Base-by-base conservation (phyloP, 2,888 invertebrate species). In the Hylaea fasciaria region DNA sequence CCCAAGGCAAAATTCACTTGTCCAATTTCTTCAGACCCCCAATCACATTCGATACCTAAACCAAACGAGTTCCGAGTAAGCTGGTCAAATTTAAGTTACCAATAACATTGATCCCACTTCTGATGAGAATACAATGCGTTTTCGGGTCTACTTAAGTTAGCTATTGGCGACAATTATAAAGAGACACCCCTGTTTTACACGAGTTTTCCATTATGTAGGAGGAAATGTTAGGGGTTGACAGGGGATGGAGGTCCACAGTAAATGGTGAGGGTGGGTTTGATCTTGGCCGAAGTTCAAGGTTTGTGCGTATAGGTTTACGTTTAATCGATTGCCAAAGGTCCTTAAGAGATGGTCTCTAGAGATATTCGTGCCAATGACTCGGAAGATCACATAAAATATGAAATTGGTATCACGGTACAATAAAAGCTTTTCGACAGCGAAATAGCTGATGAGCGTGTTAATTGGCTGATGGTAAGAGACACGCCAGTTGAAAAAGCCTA, bases 221-320 rank as follows among this genome's bases (percentile, higher is more conserved):
- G 52, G 56, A 62, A 62, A 56, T 51, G 47, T 51, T 37, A 28
- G 29, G 39, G 47, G 43, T 17, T 11, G 22, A 14, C 13, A 41
- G 56, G 29, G 22, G 51, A 52, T 28, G 56, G 56, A 47, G 61
- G 22, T 52, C 61, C 52, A 40, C 44, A 17, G 45, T 53, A 48
- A 62, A 56, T 62, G 61, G 61, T 12, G 41, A 35, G 61, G 61
- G 61, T 44, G 47, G 32, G 56, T 59, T 37, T 55, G 60, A 50
- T 60, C 60, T 60, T 55, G 54, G 46, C 41, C 47, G 41, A 51
- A 62, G 61, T 62, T 62, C 61, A 62, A 62, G 61, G 61, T 62
- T 62, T 46, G 14, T 41, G 35, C 12, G 45, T 60, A 53, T 52
- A 37, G 53, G 53, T 49, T 59, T 55, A 50, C 37, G 16, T 41